Base-by-base conservation (phyloP, 64 coral and sea anemone species). In the Montipora foliosa region DNA sequence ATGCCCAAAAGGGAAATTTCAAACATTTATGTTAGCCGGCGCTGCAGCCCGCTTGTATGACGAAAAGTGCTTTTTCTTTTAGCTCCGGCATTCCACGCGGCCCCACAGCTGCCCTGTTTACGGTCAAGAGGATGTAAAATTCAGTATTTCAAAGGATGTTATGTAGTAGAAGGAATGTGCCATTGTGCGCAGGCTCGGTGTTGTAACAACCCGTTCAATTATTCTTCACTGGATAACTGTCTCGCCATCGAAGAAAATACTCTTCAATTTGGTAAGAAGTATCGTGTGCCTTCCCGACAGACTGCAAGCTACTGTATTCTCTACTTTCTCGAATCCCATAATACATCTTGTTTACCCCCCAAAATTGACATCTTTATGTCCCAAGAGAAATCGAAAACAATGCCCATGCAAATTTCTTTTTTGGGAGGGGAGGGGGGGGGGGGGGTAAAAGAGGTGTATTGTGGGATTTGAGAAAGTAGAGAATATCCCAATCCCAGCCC, bases 181-280 rank as follows among this genome's bases (percentile, higher is more conserved):
- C 44, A 47, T 52, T 92, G 90, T 24, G 70, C 19, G 5, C 21
- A 82, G 59, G 90, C 90, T 10, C 76, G 44, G 19, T 92, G 90
- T 45, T 92, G 90, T 67, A 51, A 78, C 21, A 92, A 92, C 78
- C 90, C 90, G 6, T 92, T 92, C 8, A 82, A 85, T 17, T 92
- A 92, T 57, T 25, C 68, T 51, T 75, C 57, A 49, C n/a, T 92
- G 51, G 49, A 72, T 2, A 92, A 70, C 81, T 92, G 90, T n/a
- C 52, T 92, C 5, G 51, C 74, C 12, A 46, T 92, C 20, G 70
- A 57, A 49, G 64, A 92, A 20, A 92, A 92, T 11, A 67, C 80
- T 59, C 52, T 58, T n/a, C 81, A 77, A 69, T 92, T 77, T 66
- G 90, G 80, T 88, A 58, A 58, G 68, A 16, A 82, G 2, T 46